phyloP scores from a whole-genome alignment of 2,113 vertebrate species.

The Lamprotornis superbus region DNA sequence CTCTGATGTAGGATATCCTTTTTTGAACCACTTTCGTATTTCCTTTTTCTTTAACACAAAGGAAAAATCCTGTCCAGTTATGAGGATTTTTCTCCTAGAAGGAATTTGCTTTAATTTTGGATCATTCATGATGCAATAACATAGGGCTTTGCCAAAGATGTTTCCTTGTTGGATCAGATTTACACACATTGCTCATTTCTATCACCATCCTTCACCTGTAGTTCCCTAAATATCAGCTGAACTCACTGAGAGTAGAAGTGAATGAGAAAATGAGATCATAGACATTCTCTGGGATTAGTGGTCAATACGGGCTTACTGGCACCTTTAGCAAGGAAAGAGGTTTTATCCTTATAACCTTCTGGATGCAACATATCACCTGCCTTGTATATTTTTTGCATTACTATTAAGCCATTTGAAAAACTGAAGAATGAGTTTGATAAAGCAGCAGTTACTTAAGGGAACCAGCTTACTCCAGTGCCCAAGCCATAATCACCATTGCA shows the following conservation, averaged over 20 bases:
- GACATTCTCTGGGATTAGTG: not conserved
- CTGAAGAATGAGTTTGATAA: not conserved
- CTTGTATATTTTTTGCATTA: not conserved
- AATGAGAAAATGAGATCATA: not conserved
- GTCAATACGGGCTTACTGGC: not conserved
- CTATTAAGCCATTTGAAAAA: not conserved
- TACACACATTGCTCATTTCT: not conserved
- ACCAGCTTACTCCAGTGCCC: not conserved
- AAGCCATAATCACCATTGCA: not conserved
- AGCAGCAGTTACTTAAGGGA: not conserved
- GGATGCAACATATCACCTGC: not conserved
- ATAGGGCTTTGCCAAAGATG: not conserved
- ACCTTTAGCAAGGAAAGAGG: not conserved
- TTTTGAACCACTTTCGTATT: not conserved
- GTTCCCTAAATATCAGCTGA: not conserved
- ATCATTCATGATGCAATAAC: not conserved
- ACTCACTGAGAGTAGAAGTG: not conserved
- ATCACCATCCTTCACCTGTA: not conserved
- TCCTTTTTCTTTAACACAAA: not conserved
- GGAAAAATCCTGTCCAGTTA: not conserved
- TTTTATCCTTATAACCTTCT: not conserved
- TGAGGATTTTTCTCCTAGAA: not conserved
- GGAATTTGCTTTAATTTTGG: not conserved
- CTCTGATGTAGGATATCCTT: not conserved
- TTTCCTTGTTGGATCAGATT: not conserved